Conservation (phyloP, 2,113 vertebrate genomes). For the Phodopus roborovskii region DNA sequence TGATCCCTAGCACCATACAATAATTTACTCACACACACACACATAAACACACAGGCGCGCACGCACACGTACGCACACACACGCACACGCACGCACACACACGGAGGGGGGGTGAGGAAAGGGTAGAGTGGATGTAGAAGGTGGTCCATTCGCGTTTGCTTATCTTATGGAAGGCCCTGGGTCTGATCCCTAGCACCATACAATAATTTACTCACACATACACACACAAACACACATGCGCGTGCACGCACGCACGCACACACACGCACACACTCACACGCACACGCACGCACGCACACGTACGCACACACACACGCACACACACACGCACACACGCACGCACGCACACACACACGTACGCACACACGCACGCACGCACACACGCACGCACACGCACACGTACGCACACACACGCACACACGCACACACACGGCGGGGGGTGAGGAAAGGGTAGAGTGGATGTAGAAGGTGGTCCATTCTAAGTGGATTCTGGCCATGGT, state of each 20-base stretch:
- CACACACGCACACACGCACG: too few relatives aligned
- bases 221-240: background rate
- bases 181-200: background rate
- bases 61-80: background rate
- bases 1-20: background rate
- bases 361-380: too few relatives aligned
- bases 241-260: background rate
- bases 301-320: too few relatives aligned
- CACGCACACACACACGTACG: too few relatives aligned
- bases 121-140: background rate
- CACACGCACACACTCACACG: too few relatives aligned
- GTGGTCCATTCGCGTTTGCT: too few relatives aligned
- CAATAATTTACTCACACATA: background rate
- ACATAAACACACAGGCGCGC: background rate
- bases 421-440: too few relatives aligned
- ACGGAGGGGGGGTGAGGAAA: rapidly evolving
- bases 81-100: background rate
- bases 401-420: too few relatives aligned
- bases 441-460: background rate
- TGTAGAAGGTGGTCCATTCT: background rate
- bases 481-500: background rate
- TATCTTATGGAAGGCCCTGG: background rate
- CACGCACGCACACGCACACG: too few relatives aligned
- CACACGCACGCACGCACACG: too few relatives aligned
- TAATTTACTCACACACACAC: background rate